These are phyloP conservation scores for Hirundichthys speculiger DNA, from an alignment of 2,113 vertebrate species.

Conservation along the genomic window DNA sequence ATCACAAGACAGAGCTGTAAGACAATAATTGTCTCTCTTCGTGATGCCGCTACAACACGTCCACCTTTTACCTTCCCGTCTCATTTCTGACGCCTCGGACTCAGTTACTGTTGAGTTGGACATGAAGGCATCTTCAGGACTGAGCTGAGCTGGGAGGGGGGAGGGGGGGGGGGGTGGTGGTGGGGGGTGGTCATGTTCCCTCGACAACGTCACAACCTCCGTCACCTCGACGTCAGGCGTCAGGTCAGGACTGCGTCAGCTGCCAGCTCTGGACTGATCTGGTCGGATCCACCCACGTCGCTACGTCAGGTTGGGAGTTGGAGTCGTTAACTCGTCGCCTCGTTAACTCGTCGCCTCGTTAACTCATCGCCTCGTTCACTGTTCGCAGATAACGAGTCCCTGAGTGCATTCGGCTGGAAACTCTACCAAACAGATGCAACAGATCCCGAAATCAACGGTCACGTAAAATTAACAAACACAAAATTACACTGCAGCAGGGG, in stretches of 20 bases:
- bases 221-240: conserved; percentile 31
- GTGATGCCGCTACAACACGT: conserved; percentile 5
- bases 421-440: too few species aligned
- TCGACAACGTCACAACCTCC: conserved; percentile 22
- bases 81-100: conserved; percentile 2
- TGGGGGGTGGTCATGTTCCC: background rate
- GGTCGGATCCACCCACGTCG: conserved; percentile 9
- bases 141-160: background rate
- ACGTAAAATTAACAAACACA: too few species aligned
- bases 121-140: conserved; percentile 11
- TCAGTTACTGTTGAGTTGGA: conserved; percentile 13
- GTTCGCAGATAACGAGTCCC: background rate
- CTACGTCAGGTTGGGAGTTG: background rate
- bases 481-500: too few species aligned
- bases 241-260: conserved; percentile 31
- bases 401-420: too few species aligned
- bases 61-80: conserved; percentile 4
- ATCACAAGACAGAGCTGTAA: too few species aligned
- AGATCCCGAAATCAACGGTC: too few species aligned
- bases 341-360: background rate
- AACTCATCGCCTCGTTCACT: background rate
- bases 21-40: conserved; percentile 29
- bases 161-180: background rate
- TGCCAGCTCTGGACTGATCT: background rate
- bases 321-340: background rate